phyloP scores from a whole-genome alignment of 2,888 invertebrate species.

The Euplagia quadripunctaria region DNA sequence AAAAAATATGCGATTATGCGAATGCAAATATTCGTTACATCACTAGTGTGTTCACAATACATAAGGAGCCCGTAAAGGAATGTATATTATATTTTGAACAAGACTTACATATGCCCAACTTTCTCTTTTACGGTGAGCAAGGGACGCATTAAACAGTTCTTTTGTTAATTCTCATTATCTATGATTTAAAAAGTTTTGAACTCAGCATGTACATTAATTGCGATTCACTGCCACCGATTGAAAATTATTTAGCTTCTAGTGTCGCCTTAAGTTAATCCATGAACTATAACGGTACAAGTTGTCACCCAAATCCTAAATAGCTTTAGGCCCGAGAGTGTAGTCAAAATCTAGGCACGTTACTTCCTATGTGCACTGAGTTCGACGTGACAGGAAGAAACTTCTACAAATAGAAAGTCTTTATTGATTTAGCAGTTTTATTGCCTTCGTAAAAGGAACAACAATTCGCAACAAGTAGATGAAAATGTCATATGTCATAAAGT shows the following conservation, averaged over 20 bases:
- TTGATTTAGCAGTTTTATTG: conserved; percentile 23
- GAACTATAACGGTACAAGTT: not conserved
- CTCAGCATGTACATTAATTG: not conserved
- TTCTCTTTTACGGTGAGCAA: too few relatives aligned
- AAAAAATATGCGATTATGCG: too few relatives aligned
- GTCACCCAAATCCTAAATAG: not conserved
- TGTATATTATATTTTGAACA: too few relatives aligned
- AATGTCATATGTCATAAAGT: conserved; percentile 1
- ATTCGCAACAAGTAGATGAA: conserved; percentile 14
- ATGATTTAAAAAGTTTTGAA: not conserved
- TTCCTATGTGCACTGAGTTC: conserved; percentile 17
- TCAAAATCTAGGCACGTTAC: conserved; percentile 41
- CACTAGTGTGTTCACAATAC: too few relatives aligned
- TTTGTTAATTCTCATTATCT: too few relatives aligned
- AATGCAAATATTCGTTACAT: too few relatives aligned
- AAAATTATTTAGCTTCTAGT: not conserved
- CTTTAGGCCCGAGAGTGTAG: not conserved
- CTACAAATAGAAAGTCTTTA: conserved; percentile 26
- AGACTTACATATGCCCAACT: too few relatives aligned
- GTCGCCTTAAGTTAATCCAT: not conserved
- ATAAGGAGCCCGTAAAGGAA: too few relatives aligned
- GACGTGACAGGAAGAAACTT: conserved; percentile 42
- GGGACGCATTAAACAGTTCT: too few relatives aligned
- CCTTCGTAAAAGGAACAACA: conserved; percentile 29
- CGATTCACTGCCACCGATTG: not conserved